Evolutionary conservation across 2,113 vertebrate species (phyloP).

Genomic region (Amphilophus citrinellus): DNA sequence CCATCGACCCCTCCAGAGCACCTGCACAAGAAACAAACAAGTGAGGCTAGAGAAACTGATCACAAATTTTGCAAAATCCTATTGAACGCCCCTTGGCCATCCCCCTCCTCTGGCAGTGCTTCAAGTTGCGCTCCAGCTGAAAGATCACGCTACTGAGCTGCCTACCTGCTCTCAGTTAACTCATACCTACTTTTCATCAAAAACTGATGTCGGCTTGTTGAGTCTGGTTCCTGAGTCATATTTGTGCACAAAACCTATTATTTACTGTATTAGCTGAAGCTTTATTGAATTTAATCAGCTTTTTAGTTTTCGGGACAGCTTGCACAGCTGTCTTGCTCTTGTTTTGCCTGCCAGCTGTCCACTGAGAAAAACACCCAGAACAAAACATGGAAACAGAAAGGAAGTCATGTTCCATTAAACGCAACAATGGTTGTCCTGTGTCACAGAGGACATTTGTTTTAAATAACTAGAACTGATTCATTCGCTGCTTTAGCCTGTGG

Average conservation of each 20-base stretch:
- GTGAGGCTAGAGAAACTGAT: too few species aligned
- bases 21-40: not conserved
- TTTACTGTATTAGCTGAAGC: too few species aligned
- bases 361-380: not conserved
- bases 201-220: not conserved
- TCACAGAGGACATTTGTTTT: not conserved
- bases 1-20: not conserved
- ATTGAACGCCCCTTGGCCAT: not conserved
- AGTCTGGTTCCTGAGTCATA: not conserved
- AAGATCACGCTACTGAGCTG: too few species aligned
- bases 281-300: not conserved
- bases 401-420: not conserved
- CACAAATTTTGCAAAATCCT: too few species aligned
- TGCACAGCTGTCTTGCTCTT: not conserved
- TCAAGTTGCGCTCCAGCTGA: not conserved
- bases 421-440: conserved; percentile 8
- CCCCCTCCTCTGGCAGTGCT: not conserved
- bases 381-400: conserved; percentile 8
- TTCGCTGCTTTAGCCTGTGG: not conserved
- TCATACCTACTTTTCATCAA: not conserved
- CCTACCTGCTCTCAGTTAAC: too few species aligned
- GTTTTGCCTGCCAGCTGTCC: not conserved
- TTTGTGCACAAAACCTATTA: too few species aligned
- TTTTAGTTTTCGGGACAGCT: not conserved
- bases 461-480: not conserved